phyloP scores from a whole-genome alignment of 2,113 vertebrate genomes.

The Platycercus adscitus region DNA sequence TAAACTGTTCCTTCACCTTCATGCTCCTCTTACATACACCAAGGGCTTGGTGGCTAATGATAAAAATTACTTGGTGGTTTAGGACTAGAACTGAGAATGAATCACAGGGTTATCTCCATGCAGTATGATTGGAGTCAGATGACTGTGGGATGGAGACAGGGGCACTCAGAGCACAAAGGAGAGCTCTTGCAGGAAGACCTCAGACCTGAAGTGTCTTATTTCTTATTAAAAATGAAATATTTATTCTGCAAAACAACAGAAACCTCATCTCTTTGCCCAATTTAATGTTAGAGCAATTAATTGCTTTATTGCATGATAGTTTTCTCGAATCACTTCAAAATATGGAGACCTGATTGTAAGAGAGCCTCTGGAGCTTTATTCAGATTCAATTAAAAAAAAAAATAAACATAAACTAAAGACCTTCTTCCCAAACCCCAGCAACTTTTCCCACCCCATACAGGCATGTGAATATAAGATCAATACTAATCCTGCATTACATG shows the following conservation, averaged over 20 bases:
- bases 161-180: neutral
- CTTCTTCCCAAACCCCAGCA: neutral
- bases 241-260: neutral
- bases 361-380: neutral
- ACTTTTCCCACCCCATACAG: neutral
- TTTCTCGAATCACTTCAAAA: neutral
- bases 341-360: neutral
- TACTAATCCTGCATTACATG: neutral
- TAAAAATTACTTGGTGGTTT: neutral
- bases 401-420: neutral
- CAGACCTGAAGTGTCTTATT: neutral
- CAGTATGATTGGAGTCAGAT: neutral
- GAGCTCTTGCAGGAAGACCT: neutral
- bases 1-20: neutral
- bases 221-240: neutral
- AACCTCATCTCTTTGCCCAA: neutral
- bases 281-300: neutral
- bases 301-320: neutral
- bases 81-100: neutral
- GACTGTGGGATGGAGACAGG: neutral
- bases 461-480: neutral
- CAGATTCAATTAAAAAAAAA: neutral
- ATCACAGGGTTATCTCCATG: rapidly evolving
- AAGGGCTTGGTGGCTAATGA: neutral
- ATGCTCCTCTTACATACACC: neutral